These are phyloP conservation scores for Danionella dracula DNA, from an alignment of 2,797 vertebrate species.

Conservation along the genomic window DNA sequence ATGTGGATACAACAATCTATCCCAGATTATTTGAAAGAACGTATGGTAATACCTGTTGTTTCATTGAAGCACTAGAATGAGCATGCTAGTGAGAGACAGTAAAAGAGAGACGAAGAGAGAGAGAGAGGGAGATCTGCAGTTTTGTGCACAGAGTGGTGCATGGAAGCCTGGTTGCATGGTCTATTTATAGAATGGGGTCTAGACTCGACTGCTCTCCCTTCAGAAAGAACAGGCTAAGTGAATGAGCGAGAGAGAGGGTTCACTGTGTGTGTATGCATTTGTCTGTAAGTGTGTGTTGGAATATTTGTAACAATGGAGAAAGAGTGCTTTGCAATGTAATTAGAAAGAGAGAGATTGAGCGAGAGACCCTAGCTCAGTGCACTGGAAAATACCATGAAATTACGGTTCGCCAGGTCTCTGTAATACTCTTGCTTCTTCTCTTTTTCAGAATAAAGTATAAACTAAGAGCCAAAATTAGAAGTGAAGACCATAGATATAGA, in stretches of 20 bases:
- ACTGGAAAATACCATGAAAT: neutral
- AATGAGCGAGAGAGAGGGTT: slow-evolving; percentile 21
- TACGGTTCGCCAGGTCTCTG: neutral
- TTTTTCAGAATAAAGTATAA: neutral
- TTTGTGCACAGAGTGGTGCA: slow-evolving; percentile 7
- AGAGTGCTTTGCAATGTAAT: slow-evolving; percentile 19
- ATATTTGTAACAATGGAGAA: slow-evolving; percentile 9
- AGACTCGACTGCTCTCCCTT: slow-evolving; percentile 35
- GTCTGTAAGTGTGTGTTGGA: slow-evolving; percentile 17
- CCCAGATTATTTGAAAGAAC: neutral
- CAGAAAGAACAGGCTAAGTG: slow-evolving; percentile 22
- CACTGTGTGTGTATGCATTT: slow-evolving; percentile 25
- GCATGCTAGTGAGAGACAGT: too few species aligned
- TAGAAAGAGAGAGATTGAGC: slow-evolving; percentile 10
- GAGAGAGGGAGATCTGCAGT: slow-evolving; percentile 16
- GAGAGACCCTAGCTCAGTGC: neutral
- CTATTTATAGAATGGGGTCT: slow-evolving; percentile 46
- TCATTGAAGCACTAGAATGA: neutral
- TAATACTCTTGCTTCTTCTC: neutral
- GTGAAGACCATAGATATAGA: neutral
- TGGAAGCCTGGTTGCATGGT: slow-evolving; percentile 18
- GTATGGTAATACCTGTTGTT: neutral
- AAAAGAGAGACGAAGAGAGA: neutral
- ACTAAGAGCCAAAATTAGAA: neutral
- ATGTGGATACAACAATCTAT: neutral